A percentile compares a stretch with the other conserved stretches of the same genome.
Evolutionary conservation across 2,888 invertebrate genomes (phyloP).

Genomic region (Gasteruption jaculator): DNA sequence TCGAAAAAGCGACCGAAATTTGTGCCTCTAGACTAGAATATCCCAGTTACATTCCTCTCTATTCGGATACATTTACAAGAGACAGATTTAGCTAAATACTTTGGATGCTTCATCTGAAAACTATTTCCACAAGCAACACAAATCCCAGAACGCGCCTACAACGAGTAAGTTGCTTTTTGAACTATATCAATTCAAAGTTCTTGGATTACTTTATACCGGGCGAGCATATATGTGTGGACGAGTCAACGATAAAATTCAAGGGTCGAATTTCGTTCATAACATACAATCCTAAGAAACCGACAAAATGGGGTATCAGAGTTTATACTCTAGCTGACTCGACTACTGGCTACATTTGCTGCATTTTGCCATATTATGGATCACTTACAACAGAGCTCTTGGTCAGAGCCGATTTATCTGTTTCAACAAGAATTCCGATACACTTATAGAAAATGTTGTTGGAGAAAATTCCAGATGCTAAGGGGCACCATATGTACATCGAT

Average conservation of each 20-base stretch:
- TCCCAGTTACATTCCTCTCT: constrained; percentile 19
- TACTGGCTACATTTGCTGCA: constrained; percentile 24
- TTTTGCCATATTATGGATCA: constrained; percentile 28
- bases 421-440: constrained; percentile 22
- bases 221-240: constrained; percentile 17
- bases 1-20: no score
- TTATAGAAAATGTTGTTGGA: constrained; percentile 16
- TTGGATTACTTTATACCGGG: constrained; percentile 16
- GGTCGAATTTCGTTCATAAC: constrained; percentile 20
- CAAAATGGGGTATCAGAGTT: constrained; percentile 22
- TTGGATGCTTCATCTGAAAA: constrained; percentile 21
- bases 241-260: constrained; percentile 24
- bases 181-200: constrained; percentile 16
- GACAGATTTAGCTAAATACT: constrained; percentile 20
- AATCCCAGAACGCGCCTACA: constrained; percentile 13
- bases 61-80: constrained; percentile 17
- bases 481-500: no score
- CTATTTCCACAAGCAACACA: constrained; percentile 3
- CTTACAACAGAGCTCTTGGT: constrained; percentile 21
- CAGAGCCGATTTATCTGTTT: constrained; percentile 22
- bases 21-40: no score
- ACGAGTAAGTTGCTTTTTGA: constrained; percentile 10
- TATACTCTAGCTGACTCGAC: constrained; percentile 20
- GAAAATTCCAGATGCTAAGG: no score
- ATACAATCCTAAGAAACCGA: constrained; percentile 23